A percentile compares a stretch with the other conserved stretches of the same genome.
Evolutionary conservation across 2,888 invertebrate genomes (phyloP).

Genomic region (Tinea semifulvella): DNA sequence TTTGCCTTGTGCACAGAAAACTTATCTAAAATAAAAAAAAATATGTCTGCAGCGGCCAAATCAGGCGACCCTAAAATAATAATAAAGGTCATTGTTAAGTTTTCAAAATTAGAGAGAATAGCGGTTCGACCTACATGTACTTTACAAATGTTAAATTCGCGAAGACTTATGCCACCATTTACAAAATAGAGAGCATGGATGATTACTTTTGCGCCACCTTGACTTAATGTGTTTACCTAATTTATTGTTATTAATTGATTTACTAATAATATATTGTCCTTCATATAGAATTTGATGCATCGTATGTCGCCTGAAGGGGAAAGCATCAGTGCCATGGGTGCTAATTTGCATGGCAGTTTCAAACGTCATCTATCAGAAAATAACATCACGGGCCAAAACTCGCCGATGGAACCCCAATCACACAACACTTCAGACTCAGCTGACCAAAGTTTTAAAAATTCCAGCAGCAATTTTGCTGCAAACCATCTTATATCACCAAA

Average conservation of each 20-base stretch:
- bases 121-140: neutral
- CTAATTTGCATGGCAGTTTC: slow-evolving; percentile 73
- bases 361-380: slow-evolving; percentile 65
- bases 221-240: too few relatives aligned
- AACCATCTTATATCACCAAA: slow-evolving; percentile 59
- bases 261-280: slow-evolving; percentile 36
- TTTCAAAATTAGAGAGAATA: too few relatives aligned
- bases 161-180: too few relatives aligned
- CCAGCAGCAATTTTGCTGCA: slow-evolving; percentile 40
- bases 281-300: slow-evolving; percentile 71
- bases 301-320: slow-evolving; percentile 77
- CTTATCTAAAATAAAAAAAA: neutral
- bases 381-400: slow-evolving; percentile 43
- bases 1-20: too few relatives aligned
- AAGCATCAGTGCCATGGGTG: slow-evolving; percentile 68
- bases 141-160: neutral
- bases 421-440: slow-evolving; percentile 50
- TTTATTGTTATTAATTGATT: slow-evolving; percentile 15
- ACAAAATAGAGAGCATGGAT: too few relatives aligned
- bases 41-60: neutral
- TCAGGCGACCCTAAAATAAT: too few relatives aligned
- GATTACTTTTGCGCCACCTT: too few relatives aligned
- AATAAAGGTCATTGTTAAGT: too few relatives aligned
- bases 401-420: slow-evolving; percentile 49
- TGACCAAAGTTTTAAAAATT: slow-evolving; percentile 51